Evolutionary conservation across 2,113 vertebrate genomes (phyloP).

Genomic region (Epinephelus fuscoguttatus): DNA sequence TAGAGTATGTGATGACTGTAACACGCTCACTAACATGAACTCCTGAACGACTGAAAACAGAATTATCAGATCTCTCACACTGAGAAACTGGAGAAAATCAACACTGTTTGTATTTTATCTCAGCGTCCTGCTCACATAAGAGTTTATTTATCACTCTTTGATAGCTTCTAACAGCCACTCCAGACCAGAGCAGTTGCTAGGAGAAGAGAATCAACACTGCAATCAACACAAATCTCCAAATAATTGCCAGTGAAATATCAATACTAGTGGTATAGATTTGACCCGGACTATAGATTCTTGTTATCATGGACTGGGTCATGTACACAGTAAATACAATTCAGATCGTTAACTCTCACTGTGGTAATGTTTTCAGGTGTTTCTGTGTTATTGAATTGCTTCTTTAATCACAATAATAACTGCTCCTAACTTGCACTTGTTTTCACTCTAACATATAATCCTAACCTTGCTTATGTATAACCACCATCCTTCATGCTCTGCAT

Average conservation of each 20-base stretch:
- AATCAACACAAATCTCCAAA: constrained; percentile 29
- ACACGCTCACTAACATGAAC: not conserved
- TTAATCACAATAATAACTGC: not conserved
- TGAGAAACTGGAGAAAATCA: constrained; percentile 2
- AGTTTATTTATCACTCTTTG: constrained; percentile 9
- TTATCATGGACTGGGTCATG: constrained; percentile 11
- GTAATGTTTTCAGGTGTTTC: not conserved
- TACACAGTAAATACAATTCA: not conserved
- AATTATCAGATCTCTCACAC: not conserved
- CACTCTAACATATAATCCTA: not conserved
- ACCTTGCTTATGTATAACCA: too few species aligned
- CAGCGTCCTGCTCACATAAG: not conserved
- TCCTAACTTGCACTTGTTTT: not conserved
- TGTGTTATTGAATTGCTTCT: not conserved
- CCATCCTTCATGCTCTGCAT: not conserved
- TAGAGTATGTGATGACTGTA: not conserved
- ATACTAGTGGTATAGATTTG: constrained; percentile 9
- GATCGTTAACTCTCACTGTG: not conserved
- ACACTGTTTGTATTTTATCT: not conserved
- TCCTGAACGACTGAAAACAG: not conserved
- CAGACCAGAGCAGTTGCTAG: constrained; percentile 12
- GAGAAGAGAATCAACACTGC: constrained; percentile 8
- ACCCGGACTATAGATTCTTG: not conserved
- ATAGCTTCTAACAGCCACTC: not conserved
- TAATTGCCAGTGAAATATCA: constrained; percentile 37